These are phyloP conservation scores for Centrocercus urophasianus DNA, from an alignment of 2,113 vertebrate species.

Conservation along the genomic window DNA sequence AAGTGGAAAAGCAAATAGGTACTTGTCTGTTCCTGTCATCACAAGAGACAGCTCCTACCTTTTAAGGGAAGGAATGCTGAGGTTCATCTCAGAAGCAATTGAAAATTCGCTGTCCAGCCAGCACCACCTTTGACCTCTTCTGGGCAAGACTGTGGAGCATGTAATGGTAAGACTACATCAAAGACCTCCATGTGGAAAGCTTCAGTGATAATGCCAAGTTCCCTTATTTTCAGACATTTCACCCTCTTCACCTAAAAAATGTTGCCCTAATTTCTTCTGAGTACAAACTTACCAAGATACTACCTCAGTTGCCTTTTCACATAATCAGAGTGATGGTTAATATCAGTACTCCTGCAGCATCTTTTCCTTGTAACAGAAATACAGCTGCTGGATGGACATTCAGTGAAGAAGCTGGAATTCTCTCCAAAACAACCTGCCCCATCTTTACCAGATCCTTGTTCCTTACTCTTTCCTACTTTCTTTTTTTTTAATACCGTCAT, in stretches of 20 bases:
- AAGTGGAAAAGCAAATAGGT: neutral
- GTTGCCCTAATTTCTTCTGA: neutral
- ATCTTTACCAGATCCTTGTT: neutral
- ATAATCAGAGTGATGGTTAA: neutral
- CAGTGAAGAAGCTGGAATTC: neutral
- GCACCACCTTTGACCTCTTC: neutral
- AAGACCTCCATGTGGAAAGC: neutral
- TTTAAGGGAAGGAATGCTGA: neutral
- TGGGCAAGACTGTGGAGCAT: neutral
- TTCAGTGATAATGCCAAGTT: rapidly evolving
- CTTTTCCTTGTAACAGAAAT: neutral
- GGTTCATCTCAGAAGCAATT: neutral
- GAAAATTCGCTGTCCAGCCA: neutral
- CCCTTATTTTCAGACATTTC: neutral
- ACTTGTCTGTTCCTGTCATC: neutral
- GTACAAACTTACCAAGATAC: neutral
- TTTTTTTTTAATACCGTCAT: neutral
- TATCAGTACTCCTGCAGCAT: neutral
- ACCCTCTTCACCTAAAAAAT: neutral
- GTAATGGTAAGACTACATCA: neutral
- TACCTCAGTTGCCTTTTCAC: neutral
- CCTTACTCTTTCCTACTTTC: neutral
- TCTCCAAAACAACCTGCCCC: neutral
- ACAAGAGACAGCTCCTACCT: neutral
- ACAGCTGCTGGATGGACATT: neutral